Conservation (phyloP, 2,113 vertebrate species). For the Charina bottae region DNA sequence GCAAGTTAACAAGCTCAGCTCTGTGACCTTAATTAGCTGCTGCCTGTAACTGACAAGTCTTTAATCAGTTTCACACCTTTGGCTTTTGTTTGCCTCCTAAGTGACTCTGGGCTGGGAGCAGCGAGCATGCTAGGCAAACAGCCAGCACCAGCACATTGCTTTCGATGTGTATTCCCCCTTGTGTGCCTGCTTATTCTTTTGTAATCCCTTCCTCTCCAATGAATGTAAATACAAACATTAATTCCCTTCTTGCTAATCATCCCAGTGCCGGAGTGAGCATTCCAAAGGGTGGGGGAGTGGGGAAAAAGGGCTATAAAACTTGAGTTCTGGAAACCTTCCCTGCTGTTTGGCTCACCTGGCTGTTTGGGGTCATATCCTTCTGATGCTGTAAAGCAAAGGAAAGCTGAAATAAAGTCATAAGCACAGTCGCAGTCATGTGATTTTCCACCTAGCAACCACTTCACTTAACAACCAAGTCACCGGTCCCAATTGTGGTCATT, state of each 20-base stretch:
- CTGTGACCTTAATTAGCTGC: neutral
- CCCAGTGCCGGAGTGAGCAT: neutral
- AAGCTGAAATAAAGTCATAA: neutral
- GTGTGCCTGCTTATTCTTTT: neutral
- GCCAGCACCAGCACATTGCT: neutral
- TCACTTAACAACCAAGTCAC: neutral
- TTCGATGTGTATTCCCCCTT: neutral
- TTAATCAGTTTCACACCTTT: neutral
- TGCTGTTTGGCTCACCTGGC: neutral
- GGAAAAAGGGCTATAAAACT: neutral
- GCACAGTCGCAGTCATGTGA: neutral
- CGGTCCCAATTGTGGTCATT: neutral
- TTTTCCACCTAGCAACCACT: too few relatives aligned
- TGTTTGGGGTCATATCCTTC: neutral
- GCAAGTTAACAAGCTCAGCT: neutral
- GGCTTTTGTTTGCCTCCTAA: neutral
- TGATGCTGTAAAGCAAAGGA: neutral
- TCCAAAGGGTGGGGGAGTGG: neutral
- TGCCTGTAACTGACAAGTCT: neutral
- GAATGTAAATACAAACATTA: neutral
- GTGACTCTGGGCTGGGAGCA: neutral
- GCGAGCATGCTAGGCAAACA: neutral
- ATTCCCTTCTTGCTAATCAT: neutral
- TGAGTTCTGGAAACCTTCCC: neutral
- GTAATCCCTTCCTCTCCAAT: neutral